Base-by-base conservation (phyloP, 2,888 invertebrate genomes). In the Xestia ashworthii region DNA sequence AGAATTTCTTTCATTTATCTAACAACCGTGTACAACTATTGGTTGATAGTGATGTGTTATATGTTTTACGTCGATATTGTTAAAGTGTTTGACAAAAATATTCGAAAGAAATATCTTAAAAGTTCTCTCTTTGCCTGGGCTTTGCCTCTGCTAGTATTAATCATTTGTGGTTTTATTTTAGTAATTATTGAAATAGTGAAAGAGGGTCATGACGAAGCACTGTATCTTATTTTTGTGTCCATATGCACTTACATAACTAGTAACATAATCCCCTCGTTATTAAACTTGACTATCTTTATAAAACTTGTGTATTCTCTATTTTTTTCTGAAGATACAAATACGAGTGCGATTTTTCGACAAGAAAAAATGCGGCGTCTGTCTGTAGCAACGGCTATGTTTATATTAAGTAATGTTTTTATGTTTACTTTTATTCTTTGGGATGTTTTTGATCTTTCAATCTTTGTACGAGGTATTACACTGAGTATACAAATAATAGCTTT, bases 41-140 rank as follows among this genome's bases (percentile, higher is more conserved):
- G 79, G 79, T 55, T 80, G 25, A 16, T 80, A 25, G 68, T 80
- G 5, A 74, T 81, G 22, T 73, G 81, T 68, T 81, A 22, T 22
- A 64, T 68, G n/a, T 74, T 68, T 64, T 80, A 81, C 38, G 55
- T 64, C 19, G 38, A 81, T 44, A 74, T 74, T 74, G 81, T 80
- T 9, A 81, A 81, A 55, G 79, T 80, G 2, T 81, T 80, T 55
- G 11, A 64, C 16, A 32, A 60, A 19, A 46, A 80, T 64, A 55
- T 68, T 1, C 14, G 32, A 5, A 68, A 62, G 16, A 81, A 62
- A 19, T 74, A 68, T 38, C 14, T 80, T 3, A 80, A 79, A 80
- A 68, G 73, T 5, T 53, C 67, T 1, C n/a, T 79, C 0, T 64
- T 81, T 9, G 74, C 55, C 0, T 80, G 81, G 67, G 67, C 44